Conservation (phyloP, 1,140 invertebrate species). For the Globodera ellingtonae region DNA sequence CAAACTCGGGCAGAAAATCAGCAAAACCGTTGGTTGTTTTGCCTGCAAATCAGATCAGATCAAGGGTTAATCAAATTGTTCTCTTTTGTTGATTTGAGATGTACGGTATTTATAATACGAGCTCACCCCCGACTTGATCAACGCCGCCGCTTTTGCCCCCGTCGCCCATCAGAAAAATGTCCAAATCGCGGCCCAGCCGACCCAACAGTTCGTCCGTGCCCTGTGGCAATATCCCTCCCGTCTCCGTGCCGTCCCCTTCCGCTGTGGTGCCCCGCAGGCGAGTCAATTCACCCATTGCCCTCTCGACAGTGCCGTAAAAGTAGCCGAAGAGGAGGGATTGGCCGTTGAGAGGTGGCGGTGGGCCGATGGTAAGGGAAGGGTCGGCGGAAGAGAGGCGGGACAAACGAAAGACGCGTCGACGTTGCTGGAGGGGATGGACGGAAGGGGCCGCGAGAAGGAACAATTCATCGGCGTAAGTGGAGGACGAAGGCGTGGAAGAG, state of each 20-base stretch:
- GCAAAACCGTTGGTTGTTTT: background rate
- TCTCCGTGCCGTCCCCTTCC: background rate
- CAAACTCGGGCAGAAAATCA: background rate
- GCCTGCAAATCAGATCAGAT: background rate
- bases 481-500: background rate
- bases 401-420: background rate
- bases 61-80: too few relatives aligned
- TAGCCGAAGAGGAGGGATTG: background rate
- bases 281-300: background rate
- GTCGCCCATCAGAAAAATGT: slow-evolving; percentile 9
- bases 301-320: background rate
- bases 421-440: background rate
- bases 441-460: background rate
- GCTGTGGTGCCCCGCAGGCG: background rate
- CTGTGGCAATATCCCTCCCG: background rate
- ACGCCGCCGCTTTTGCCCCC: background rate
- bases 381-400: background rate
- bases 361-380: background rate
- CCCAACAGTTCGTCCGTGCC: slow-evolving; percentile 3
- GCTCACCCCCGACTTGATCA: background rate
- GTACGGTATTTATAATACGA: too few relatives aligned
- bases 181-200: background rate
- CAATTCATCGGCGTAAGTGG: background rate
- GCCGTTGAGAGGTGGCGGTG: background rate
- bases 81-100: too few relatives aligned